Percentiles rank a stretch among this genome's conserved stretches.
Evolutionary conservation across 2,797 vertebrate genomes (phyloP).

Genomic region (Premnoplex brunnescens): DNA sequence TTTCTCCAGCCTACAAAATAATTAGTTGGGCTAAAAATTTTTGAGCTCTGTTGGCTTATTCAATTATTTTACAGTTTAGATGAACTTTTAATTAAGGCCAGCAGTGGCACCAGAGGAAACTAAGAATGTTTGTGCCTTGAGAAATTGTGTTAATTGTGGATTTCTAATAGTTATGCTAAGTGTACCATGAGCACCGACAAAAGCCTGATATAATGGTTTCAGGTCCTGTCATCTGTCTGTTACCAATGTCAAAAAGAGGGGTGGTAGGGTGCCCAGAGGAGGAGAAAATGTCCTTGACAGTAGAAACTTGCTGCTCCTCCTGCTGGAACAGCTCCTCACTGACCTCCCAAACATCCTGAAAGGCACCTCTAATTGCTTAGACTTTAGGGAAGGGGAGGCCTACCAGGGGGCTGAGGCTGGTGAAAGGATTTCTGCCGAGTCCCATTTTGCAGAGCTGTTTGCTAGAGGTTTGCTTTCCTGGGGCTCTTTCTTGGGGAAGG

Average conservation of each 20-base stretch:
- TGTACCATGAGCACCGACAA: neutral
- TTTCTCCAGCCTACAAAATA: neutral
- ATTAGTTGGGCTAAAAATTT: constrained; percentile 7
- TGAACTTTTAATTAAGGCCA: constrained; percentile 31
- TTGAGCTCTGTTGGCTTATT: neutral
- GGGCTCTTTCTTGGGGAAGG: neutral
- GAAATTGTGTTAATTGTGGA: neutral
- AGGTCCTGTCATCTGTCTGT: neutral
- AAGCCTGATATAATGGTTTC: neutral
- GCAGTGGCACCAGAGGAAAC: constrained; percentile 1
- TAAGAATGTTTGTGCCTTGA: constrained; percentile 2
- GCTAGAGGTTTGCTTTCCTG: neutral
- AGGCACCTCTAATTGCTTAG: neutral
- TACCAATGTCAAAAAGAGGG: neutral
- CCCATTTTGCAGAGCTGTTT: neutral
- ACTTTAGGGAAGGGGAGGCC: neutral
- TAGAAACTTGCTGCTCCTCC: neutral
- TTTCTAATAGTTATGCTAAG: neutral
- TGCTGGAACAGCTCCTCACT: neutral
- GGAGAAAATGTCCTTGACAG: neutral
- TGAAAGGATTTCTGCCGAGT: neutral
- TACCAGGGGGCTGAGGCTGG: neutral
- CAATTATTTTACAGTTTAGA: neutral
- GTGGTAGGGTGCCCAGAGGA: neutral
- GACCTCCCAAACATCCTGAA: constrained; percentile 24